These are phyloP conservation scores for Clunio marinus DNA, from an alignment of 2,888 invertebrate species.

Conservation along the genomic window DNA sequence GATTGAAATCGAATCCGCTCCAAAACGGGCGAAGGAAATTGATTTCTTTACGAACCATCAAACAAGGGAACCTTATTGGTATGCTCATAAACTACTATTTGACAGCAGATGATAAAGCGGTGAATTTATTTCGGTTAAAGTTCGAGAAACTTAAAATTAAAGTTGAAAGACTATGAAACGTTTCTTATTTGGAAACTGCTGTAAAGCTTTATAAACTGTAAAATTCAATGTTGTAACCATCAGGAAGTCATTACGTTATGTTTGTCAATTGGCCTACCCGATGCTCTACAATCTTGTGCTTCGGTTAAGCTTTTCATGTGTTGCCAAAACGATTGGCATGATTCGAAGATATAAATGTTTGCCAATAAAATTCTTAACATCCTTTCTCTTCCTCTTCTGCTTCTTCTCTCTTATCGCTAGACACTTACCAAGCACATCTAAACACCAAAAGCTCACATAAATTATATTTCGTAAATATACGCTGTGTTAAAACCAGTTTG, in stretches of 20 bases:
- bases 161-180: too few species aligned
- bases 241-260: slow-evolving; percentile 18
- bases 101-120: too few species aligned
- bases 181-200: too few species aligned
- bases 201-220: too few species aligned
- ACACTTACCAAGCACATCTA: background rate
- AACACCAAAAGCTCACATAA: slow-evolving; percentile 8
- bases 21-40: background rate
- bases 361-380: slow-evolving; percentile 19
- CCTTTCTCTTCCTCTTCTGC: background rate
- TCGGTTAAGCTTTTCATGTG: background rate
- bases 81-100: too few species aligned
- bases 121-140: too few species aligned
- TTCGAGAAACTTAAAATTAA: too few species aligned
- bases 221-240: too few species aligned
- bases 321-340: background rate
- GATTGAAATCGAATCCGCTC: background rate
- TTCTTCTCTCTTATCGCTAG: background rate
- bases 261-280: background rate
- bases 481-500: slow-evolving; percentile 1
- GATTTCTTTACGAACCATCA: background rate
- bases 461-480: slow-evolving; percentile 8
- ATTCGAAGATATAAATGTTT: slow-evolving; percentile 15
- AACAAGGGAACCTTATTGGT: too few species aligned
- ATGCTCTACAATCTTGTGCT: slow-evolving; percentile 10